These are phyloP conservation scores for Allygus modestus DNA, from an alignment of 2,888 invertebrate species.

Conservation along the genomic window DNA sequence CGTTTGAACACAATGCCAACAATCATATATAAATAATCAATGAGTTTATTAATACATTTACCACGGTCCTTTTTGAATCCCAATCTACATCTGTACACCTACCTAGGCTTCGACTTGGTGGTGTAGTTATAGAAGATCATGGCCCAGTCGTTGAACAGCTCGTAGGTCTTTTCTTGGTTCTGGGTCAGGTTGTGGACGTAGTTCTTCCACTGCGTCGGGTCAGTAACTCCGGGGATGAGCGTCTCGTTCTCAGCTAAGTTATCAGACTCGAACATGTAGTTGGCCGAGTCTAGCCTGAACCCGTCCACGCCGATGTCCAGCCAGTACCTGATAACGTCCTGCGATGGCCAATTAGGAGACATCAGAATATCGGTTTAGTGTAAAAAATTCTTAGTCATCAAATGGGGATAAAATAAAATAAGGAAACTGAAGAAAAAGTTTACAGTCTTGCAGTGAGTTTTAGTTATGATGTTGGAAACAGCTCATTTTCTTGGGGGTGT, in stretches of 20 bases:
- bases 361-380: too few species aligned
- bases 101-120: neutral
- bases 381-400: too few species aligned
- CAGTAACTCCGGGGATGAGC: neutral
- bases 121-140: slow-evolving; percentile 15
- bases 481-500: neutral
- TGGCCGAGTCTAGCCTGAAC: slow-evolving; percentile 88
- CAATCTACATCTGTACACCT: neutral
- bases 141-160: slow-evolving; percentile 60
- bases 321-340: slow-evolving; percentile 84
- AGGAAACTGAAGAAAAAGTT: too few species aligned
- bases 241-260: neutral
- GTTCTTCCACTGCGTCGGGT: neutral
- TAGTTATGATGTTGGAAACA: too few species aligned
- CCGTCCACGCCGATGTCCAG: slow-evolving; percentile 86
- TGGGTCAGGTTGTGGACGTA: neutral
- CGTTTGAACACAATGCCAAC: too few species aligned
- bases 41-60: too few species aligned
- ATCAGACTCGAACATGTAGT: slow-evolving; percentile 8
- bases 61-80: too few species aligned
- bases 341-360: slow-evolving; percentile 10
- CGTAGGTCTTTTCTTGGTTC: slow-evolving; percentile 72
- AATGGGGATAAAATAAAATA: too few species aligned
- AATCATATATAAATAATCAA: too few species aligned
- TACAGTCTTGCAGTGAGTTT: too few species aligned